Evolutionary conservation across 2,797 vertebrate genomes (phyloP).

Genomic region (Phalanger gymnotis): DNA sequence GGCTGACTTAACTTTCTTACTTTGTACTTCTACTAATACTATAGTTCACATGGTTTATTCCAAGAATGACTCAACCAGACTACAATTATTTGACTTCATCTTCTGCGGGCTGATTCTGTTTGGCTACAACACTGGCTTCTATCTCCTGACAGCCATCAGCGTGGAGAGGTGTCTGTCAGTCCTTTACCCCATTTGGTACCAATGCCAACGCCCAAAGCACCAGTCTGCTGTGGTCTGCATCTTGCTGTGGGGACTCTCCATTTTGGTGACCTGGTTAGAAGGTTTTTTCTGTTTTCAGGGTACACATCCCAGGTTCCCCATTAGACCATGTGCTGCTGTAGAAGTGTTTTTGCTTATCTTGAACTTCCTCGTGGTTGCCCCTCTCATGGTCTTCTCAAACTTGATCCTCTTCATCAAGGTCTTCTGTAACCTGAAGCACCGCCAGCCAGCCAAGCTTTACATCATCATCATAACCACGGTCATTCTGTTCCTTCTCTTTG

Average conservation of each 20-base stretch:
- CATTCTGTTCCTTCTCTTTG: slow-evolving; percentile 28
- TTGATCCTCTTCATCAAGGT: slow-evolving; percentile 36
- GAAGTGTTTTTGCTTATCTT: neutral
- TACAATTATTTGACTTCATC: neutral
- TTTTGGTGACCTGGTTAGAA: slow-evolving; percentile 14
- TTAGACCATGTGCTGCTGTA: neutral
- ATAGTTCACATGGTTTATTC: neutral
- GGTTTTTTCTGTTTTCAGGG: slow-evolving; percentile 23
- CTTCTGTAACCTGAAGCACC: neutral
- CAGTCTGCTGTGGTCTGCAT: slow-evolving; percentile 52
- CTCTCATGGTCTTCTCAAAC: slow-evolving; percentile 18
- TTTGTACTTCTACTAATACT: slow-evolving; percentile 36
- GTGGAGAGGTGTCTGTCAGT: slow-evolving; percentile 68
- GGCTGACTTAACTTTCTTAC: slow-evolving; percentile 69
- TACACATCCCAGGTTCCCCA: accelerated
- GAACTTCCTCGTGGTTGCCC: slow-evolving; percentile 34
- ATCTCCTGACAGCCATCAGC: slow-evolving; percentile 73
- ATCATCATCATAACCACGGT: neutral
- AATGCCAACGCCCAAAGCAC: slow-evolving; percentile 42
- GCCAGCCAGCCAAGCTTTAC: neutral
- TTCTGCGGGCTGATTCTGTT: neutral
- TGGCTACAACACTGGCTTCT: slow-evolving; percentile 19
- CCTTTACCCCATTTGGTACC: slow-evolving; percentile 69
- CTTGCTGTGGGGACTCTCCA: slow-evolving; percentile 54
- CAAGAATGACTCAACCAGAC: accelerated